These are phyloP conservation scores for Dastarcus helophoroides DNA, from an alignment of 2,888 invertebrate species.

Conservation along the genomic window DNA sequence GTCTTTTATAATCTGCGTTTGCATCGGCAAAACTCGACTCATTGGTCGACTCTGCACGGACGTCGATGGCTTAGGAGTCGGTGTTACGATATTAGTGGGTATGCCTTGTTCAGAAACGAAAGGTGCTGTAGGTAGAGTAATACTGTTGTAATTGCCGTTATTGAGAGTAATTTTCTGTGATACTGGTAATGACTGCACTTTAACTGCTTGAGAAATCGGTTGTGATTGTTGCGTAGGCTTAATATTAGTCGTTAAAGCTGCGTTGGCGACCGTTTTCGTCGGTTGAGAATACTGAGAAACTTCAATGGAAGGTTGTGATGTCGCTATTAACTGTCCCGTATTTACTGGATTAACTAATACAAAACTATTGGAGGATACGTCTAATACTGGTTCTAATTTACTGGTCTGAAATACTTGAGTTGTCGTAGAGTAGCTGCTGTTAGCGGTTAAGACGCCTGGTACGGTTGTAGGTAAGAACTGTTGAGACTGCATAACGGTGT, in stretches of 20 bases:
- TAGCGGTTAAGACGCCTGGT: slow-evolving; percentile 68
- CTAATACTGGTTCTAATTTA: slow-evolving; percentile 71
- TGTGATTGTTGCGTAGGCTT: slow-evolving; percentile 18
- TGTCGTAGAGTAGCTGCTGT: slow-evolving; percentile 74
- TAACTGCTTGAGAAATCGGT: slow-evolving; percentile 20
- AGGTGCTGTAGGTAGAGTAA: slow-evolving; percentile 48
- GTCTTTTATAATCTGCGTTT: slow-evolving; percentile 30
- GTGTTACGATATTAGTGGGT: slow-evolving; percentile 62
- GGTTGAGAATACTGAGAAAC: slow-evolving; percentile 34
- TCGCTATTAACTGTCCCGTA: slow-evolving; percentile 10
- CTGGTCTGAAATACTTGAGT: slow-evolving; percentile 79
- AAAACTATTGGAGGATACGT: slow-evolving; percentile 56
- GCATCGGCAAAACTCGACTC: slow-evolving; percentile 68
- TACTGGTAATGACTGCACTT: slow-evolving; percentile 12
- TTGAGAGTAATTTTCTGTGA: slow-evolving; percentile 2
- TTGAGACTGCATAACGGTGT: slow-evolving; percentile 81
- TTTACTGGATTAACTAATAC: slow-evolving; percentile 55
- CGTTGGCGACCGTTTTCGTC: slow-evolving; percentile 12
- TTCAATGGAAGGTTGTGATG: slow-evolving; percentile 27
- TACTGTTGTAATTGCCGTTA: slow-evolving; percentile 40
- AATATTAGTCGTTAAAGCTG: slow-evolving; percentile 8
- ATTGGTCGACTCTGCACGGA: slow-evolving; percentile 49
- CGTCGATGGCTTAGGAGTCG: slow-evolving; percentile 43
- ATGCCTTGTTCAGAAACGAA: slow-evolving; percentile 47
- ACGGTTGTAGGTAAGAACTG: slow-evolving; percentile 73